Conservation (phyloP, 2,888 invertebrate genomes). For the Lasioglossum calceatum region DNA sequence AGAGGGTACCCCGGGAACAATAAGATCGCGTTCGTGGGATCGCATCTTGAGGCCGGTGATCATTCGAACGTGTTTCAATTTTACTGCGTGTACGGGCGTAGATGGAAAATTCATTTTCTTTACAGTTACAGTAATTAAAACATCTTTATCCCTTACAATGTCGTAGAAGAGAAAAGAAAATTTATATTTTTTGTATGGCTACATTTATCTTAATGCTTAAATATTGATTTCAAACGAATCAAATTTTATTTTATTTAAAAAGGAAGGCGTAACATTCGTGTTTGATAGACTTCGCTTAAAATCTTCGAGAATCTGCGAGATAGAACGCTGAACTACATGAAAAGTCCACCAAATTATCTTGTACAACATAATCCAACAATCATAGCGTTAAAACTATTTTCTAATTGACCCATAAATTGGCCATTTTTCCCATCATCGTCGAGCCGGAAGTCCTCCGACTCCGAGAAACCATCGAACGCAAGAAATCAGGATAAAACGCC, state of each 20-base stretch:
- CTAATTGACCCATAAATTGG: background rate
- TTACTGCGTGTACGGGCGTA: too few relatives aligned
- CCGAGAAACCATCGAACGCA: background rate
- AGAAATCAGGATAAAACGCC: conserved; percentile 5
- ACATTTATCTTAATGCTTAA: too few relatives aligned
- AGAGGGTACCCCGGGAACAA: conserved; percentile 63
- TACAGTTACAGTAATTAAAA: too few relatives aligned
- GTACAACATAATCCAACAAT: background rate
- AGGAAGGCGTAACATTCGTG: too few relatives aligned
- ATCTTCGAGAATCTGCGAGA: background rate
- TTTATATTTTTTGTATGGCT: too few relatives aligned
- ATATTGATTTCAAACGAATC: too few relatives aligned
- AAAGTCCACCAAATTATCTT: background rate
- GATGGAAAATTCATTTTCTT: too few relatives aligned
- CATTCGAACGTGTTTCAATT: conserved; percentile 73
- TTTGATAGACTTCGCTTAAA: too few relatives aligned
- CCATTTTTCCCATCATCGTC: background rate
- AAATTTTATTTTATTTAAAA: too few relatives aligned
- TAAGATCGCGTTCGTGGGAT: conserved; percentile 66
- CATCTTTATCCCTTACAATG: too few relatives aligned
- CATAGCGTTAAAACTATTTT: background rate
- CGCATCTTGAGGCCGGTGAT: conserved; percentile 58
- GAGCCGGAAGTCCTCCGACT: background rate
- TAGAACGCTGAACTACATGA: background rate
- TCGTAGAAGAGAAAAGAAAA: too few relatives aligned